Conservation (phyloP, 1,140 invertebrate species). For the Halesus radiatus region DNA sequence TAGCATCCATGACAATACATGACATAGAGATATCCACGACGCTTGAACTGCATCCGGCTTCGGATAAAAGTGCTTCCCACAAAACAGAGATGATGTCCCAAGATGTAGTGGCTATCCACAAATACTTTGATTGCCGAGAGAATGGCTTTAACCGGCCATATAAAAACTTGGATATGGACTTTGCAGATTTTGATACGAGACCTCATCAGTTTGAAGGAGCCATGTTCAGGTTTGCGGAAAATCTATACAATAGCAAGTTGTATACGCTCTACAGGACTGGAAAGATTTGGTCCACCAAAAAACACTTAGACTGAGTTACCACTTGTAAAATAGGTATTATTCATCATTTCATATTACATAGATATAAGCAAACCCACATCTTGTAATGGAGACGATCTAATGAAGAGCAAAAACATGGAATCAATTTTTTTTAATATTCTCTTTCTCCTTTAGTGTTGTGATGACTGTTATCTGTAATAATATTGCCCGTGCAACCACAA, state of each 20-base stretch:
- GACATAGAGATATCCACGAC: slow-evolving; percentile 65
- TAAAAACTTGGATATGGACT: slow-evolving; percentile 61
- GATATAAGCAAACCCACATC: too few relatives aligned
- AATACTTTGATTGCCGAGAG: slow-evolving; percentile 67
- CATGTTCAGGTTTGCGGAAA: slow-evolving; percentile 66
- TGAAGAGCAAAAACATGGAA: too few relatives aligned
- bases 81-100: slow-evolving; percentile 53
- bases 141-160: slow-evolving; percentile 60
- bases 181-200: slow-evolving; percentile 68
- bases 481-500: too few relatives aligned
- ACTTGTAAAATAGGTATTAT: too few relatives aligned
- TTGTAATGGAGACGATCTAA: too few relatives aligned
- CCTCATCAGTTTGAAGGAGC: slow-evolving; percentile 69
- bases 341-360: too few relatives aligned
- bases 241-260: slow-evolving; percentile 65
- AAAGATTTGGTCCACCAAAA: slow-evolving; percentile 64
- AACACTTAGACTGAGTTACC: slow-evolving; percentile 5
- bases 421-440: too few relatives aligned
- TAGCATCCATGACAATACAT: slow-evolving; percentile 65
- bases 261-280: slow-evolving; percentile 66
- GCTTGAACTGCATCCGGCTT: slow-evolving; percentile 51
- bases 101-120: slow-evolving; percentile 63
- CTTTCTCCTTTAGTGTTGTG: too few relatives aligned
- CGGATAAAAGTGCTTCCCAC: slow-evolving; percentile 59
- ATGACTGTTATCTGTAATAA: too few relatives aligned